Conservation (phyloP, 2,113 vertebrate species). For the Nothocercus julius region DNA sequence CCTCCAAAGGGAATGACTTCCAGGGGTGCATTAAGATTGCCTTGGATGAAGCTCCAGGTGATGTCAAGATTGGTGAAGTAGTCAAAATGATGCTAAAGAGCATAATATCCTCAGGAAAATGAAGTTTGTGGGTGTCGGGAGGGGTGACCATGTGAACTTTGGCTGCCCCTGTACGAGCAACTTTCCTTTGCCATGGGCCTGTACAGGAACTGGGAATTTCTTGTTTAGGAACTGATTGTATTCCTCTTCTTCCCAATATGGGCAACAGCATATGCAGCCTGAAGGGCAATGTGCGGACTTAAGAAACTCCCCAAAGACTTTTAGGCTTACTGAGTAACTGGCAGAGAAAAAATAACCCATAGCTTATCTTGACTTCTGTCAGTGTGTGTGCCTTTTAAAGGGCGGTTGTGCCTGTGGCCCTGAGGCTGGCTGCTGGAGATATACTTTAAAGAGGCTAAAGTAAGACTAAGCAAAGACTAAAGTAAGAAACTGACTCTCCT, state of each 20-base stretch:
- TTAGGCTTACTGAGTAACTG: background rate
- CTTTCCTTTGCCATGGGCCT: background rate
- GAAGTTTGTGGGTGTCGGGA: background rate
- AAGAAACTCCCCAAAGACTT: background rate
- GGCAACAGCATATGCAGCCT: fast-evolving
- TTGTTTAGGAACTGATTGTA: background rate
- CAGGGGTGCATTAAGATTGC: background rate
- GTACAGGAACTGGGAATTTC: background rate
- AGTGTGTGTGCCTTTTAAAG: fast-evolving
- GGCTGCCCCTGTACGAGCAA: background rate
- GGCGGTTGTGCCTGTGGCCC: background rate
- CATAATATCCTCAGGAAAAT: background rate
- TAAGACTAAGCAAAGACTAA: background rate
- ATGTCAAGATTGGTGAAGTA: background rate
- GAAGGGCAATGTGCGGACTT: background rate
- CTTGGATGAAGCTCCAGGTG: background rate
- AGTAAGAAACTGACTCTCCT: background rate
- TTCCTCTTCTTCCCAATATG: background rate
- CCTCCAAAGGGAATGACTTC: background rate
- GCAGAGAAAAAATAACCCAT: background rate
- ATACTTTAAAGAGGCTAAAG: background rate
- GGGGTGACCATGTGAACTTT: background rate
- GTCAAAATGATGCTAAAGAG: background rate
- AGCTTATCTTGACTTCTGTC: background rate
- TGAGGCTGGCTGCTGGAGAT: background rate